These are phyloP conservation scores for Hapalemur alaotrensis DNA, from an alignment of 2,797 vertebrate genomes.

Conservation along the genomic window DNA sequence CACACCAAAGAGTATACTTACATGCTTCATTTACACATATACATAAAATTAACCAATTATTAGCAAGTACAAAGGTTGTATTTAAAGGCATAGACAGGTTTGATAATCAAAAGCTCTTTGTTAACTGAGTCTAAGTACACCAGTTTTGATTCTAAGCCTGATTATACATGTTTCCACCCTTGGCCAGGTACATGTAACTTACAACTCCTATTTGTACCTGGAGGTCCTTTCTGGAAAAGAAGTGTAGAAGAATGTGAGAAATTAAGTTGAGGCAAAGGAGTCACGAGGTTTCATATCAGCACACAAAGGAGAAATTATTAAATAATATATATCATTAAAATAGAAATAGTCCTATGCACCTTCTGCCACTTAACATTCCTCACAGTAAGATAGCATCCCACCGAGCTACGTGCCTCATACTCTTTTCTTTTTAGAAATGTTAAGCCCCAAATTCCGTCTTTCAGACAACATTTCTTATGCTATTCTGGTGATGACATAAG, in stretches of 20 bases:
- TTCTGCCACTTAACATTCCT: neutral
- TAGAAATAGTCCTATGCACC: neutral
- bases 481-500: neutral
- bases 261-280: neutral
- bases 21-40: neutral
- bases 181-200: neutral
- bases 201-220: neutral
- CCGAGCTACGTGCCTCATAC: neutral
- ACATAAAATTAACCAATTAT: neutral
- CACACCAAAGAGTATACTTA: neutral
- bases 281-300: neutral
- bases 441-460: neutral
- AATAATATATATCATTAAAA: neutral
- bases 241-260: neutral
- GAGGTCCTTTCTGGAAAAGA: constrained; percentile 18
- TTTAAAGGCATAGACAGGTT: neutral
- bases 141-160: neutral
- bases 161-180: neutral
- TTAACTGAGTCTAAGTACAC: neutral
- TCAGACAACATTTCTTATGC: neutral
- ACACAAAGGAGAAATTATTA: neutral
- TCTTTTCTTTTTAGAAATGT: neutral
- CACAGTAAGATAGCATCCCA: neutral
- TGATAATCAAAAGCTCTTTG: neutral
- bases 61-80: neutral